Base-by-base conservation (phyloP, 2,888 invertebrate genomes). In the Rhingia campestris region DNA sequence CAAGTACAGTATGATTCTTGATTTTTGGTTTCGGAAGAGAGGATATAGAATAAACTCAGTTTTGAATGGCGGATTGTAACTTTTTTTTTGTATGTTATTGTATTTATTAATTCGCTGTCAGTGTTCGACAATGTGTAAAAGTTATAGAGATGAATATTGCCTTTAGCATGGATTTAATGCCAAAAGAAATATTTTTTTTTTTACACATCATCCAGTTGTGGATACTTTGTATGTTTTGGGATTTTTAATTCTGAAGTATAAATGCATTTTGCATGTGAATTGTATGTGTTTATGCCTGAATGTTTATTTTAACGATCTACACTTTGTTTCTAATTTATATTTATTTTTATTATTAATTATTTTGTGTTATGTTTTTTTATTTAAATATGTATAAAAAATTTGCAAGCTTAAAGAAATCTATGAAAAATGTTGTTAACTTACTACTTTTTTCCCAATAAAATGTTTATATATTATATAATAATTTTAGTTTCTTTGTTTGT, bases 401-500 rank as follows among this genome's bases (percentile, higher is more conserved):
- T 79, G 79, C 82, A 82, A 82, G 82, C 79, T 69, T 79, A 79
- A 82, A 82, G 67, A 77, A 82, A 82, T 79, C 56, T 82, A 82
- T 82, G 82, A 82, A 82, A 82, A 79, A 69, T 73, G 58, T 75
- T 84, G 84, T 84, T 84, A 84, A 84, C 84, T 84, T 84, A 74
- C 84, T 84, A 84, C 84, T 84, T 84, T 22, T n/a, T 82, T 84
- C 74, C 74, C 80, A 84, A 75, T 84, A 84, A 70, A 75, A 74
- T 74, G 66, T 84, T 51, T 84, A 84, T 74, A 84, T 75, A 70
- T 82, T 58, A 49, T 58, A 33, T 79, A 43, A 49, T 6, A 54
- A 67, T 81, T 59, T 43, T 45, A 30, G 22, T 54, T 41, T 12
- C 35, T 66, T 66, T 47, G 30, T 61, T 58, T 58, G 35, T 47